Conservation (phyloP, 2,113 vertebrate species). For the Recurvirostra avosetta region DNA sequence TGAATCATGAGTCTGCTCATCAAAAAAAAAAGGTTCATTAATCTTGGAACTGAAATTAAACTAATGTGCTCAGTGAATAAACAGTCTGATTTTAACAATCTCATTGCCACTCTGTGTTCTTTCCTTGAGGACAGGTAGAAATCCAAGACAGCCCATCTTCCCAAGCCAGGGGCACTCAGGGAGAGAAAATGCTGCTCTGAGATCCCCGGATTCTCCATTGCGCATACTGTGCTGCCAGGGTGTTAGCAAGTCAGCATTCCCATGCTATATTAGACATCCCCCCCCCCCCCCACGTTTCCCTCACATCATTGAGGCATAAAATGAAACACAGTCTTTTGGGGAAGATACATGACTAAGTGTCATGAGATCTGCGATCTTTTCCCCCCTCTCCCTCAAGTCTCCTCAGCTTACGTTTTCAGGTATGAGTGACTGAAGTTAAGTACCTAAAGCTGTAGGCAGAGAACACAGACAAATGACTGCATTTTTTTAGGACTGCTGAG, state of each 20-base stretch:
- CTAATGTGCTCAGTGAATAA: neutral
- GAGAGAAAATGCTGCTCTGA: neutral
- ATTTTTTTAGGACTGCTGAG: neutral
- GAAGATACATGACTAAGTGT: neutral
- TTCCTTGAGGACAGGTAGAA: neutral
- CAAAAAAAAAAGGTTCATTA: neutral
- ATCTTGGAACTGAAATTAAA: neutral
- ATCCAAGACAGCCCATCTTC: neutral
- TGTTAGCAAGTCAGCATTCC: neutral
- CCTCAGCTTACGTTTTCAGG: neutral
- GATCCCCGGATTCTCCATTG: fast-evolving
- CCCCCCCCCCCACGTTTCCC: neutral
- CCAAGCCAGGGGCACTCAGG: neutral
- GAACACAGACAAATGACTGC: neutral
- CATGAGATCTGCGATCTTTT: neutral
- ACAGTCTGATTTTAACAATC: neutral
- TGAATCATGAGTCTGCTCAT: neutral
- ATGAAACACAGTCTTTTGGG: neutral
- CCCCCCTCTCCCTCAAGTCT: neutral
- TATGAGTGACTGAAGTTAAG: neutral
- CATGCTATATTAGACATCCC: neutral
- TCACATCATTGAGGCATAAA: neutral
- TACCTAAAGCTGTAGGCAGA: neutral
- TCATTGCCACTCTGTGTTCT: neutral
- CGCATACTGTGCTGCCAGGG: neutral